Percentiles rank a stretch among this genome's conserved stretches.
phyloP scores from a whole-genome alignment of 2,888 invertebrate genomes.

The Desoria tigrina region DNA sequence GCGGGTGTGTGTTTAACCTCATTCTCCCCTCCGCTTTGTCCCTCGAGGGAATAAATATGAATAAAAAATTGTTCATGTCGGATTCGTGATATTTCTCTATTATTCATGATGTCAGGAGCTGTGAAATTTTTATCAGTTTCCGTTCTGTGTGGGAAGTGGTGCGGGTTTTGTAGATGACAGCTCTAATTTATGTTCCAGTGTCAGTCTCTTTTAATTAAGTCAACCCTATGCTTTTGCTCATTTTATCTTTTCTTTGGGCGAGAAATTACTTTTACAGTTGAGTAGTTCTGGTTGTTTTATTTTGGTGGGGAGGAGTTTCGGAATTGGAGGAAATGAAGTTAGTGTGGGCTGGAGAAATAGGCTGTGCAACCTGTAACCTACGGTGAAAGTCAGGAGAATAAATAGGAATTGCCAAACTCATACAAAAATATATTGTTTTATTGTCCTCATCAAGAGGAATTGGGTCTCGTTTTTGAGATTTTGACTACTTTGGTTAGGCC shows the following conservation, averaged over 20 bases:
- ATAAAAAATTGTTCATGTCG: conserved; percentile 5
- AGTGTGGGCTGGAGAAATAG: neutral
- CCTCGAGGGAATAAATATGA: conserved; percentile 1
- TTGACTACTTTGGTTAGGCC: no score
- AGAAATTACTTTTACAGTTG: neutral
- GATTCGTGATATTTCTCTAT: conserved; percentile 9
- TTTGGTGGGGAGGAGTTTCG: neutral
- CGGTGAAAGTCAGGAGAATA: no score
- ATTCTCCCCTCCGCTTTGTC: no score
- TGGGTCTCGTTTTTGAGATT: no score
- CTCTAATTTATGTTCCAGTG: conserved; percentile 7
- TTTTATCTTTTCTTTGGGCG: neutral
- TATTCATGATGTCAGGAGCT: conserved; percentile 11
- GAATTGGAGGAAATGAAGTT: neutral
- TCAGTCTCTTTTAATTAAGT: conserved; percentile 12
- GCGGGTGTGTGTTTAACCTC: neutral
- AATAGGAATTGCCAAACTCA: no score
- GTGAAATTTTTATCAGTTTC: conserved; percentile 14
- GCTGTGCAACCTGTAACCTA: no score
- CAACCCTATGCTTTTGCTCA: neutral
- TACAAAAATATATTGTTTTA: no score
- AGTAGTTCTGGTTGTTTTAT: neutral
- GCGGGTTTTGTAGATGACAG: conserved; percentile 3
- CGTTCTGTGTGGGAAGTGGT: neutral
- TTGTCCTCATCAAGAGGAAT: no score